Evolutionary conservation across 1,140 invertebrate species (phyloP), one percentile per base, ranked within the genome.

Genomic region (Eurosta solidaginis): DNA sequence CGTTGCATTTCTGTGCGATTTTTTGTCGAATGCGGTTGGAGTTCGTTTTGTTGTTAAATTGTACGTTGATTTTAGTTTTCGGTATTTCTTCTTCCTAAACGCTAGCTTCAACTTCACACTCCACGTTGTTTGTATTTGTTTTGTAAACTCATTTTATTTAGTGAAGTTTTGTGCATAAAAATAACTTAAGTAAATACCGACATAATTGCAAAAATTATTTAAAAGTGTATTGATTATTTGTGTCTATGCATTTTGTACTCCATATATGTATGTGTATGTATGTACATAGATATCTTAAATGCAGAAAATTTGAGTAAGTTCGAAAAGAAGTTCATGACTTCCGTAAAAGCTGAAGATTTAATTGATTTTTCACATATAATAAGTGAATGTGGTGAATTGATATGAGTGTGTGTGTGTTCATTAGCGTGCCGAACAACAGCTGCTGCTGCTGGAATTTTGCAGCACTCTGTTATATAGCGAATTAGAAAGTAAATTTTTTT

Each of bases 401-500:
- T n/a, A n/a, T n/a, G 59, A 20, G 59, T 68, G 59, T 68, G 29
- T 42, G 33, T 68, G 33, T 10, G 59, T n/a, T n/a, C n/a, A n/a
- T n/a, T n/a, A n/a, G n/a, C n/a, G n/a, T n/a, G n/a, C n/a, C 33
- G 33, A 68, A 68, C 36, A 40, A 68, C 33, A 68, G 59, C 59
- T 68, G 59, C 59, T 68, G 59, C 59, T 68, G 59, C 59, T 68
- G 59, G 33, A 68, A 68, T 22, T 68, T 68, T 9, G 36, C 33
- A 22, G 33, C n/a, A 33, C 59, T 68, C 33, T 36, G 27, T 25
- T 25, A 54, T 59, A 33, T 29, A 59, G 54, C 29, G 27, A 59
- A 59, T 68, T 68, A 68, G 59, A 68, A 68, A 68, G 59, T 68
- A 68, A 68, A 68, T 36, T 5, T 68, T 68, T 29, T n/a, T n/a